These are phyloP conservation scores for Crotalus helleri DNA, from an alignment of 2,113 vertebrate genomes.

Conservation along the genomic window DNA sequence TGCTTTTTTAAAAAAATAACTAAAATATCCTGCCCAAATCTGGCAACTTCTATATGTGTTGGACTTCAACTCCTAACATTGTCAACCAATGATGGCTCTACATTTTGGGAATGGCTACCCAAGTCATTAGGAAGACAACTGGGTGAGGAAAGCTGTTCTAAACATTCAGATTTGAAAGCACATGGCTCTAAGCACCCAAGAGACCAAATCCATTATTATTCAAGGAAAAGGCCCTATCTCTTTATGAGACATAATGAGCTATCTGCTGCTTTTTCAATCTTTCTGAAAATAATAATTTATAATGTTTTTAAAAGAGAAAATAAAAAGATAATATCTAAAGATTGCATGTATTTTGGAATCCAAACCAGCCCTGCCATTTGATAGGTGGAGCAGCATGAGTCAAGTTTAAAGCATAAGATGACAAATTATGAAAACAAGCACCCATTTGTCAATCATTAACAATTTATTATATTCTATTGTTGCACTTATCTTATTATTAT, in stretches of 20 bases:
- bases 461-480: background rate
- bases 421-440: background rate
- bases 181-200: background rate
- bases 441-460: background rate
- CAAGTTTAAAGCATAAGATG: background rate
- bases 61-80: background rate
- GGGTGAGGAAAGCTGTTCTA: background rate
- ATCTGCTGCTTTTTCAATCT: background rate
- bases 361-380: background rate
- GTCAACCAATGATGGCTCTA: background rate
- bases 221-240: background rate
- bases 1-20: background rate
- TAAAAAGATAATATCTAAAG: background rate
- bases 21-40: background rate
- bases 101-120: background rate
- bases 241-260: background rate
- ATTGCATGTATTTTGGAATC: background rate
- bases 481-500: background rate
- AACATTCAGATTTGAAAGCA: background rate
- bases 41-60: background rate
- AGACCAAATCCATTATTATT: background rate
- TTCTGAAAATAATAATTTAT: background rate
- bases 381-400: background rate
- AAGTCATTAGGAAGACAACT: background rate
- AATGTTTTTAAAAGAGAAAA: background rate